phyloP scores from a whole-genome alignment of 2,113 vertebrate species.

The Lasiurus borealis region DNA sequence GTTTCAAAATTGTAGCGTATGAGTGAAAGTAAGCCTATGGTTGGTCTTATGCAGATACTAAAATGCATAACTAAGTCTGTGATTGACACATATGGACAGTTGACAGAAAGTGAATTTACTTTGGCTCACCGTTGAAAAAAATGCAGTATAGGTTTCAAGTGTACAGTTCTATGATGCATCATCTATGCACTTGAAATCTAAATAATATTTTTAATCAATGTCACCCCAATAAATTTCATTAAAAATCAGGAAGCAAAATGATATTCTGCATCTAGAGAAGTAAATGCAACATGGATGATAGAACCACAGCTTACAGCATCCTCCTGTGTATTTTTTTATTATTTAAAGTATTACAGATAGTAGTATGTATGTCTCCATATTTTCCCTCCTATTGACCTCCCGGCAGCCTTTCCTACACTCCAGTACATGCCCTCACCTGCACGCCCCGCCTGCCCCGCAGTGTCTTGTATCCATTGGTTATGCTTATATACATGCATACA shows the following conservation, averaged over 20 bases:
- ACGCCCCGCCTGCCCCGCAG: too few relatives aligned
- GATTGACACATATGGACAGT: background rate
- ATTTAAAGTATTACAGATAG: too few relatives aligned
- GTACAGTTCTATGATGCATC: background rate
- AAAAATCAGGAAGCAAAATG: background rate
- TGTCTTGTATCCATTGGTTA: too few relatives aligned
- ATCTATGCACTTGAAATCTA: background rate
- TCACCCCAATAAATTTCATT: background rate
- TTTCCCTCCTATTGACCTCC: too few relatives aligned
- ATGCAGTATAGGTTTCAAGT: background rate
- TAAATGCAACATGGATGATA: rapidly evolving
- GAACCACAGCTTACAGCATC: rapidly evolving
- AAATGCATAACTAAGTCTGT: background rate
- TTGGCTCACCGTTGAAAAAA: background rate
- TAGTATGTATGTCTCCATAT: too few relatives aligned
- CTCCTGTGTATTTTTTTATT: background rate
- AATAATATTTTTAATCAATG: background rate
- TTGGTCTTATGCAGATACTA: background rate
- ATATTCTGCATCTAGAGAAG: background rate
- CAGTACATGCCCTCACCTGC: too few relatives aligned
- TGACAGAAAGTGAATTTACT: background rate
- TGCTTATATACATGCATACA: too few relatives aligned
- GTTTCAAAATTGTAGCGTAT: background rate
- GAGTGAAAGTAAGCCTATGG: background rate
- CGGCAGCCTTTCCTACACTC: too few relatives aligned